Evolutionary conservation across 2,113 vertebrate species (phyloP), one percentile per base, ranked within the genome.

Genomic region (Prolemur simus): DNA sequence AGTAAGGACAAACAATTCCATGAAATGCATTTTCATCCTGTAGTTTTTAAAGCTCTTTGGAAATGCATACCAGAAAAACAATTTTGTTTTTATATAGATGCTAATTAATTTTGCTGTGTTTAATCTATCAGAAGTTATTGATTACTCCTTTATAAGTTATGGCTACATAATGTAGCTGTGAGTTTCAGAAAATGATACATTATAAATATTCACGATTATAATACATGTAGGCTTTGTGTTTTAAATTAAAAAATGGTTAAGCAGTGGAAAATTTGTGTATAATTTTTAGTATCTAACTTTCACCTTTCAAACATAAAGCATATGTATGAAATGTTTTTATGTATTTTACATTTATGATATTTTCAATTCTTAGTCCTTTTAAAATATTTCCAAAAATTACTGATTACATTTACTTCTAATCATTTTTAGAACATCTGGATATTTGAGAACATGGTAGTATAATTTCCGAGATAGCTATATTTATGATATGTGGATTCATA

Each of bases 1-100:
- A 98, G 98, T 98, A 98, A 98, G 98, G 98, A 98, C 97, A 97
- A 97, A 96, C 88, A 97, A 97, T 97, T 98, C 73, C 93, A 96
- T 88, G 88, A 98, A 97, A 78, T 96, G 23, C 96, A 98, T 98
- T 97, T 97, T 97, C 91, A 97, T 97, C 77, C 81, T 95, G 49
- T 89, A 91, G 39, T 77, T 97, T 98, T 97, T 88, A 96, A 97
- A 89, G 81, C 23, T 95, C 49, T 73, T 97, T 97, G 81, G 64
- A 96, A 93, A 95, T 81, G 9, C 42, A 89, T 49, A 87, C 7
- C 18, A 89, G 54, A 87, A 96, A 94, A 96, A 74, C 29, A 95
- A 96, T 69, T 94, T 84, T 83, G 29, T 85, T 96, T 97, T 89
- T 64, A 91, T 90, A 68, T 87, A 73, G 64, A 85, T 84, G 32